A percentile compares a stretch with the other conserved stretches of the same genome.
Conservation (phyloP, 2,888 invertebrate species). For the Camponotus fellah region DNA sequence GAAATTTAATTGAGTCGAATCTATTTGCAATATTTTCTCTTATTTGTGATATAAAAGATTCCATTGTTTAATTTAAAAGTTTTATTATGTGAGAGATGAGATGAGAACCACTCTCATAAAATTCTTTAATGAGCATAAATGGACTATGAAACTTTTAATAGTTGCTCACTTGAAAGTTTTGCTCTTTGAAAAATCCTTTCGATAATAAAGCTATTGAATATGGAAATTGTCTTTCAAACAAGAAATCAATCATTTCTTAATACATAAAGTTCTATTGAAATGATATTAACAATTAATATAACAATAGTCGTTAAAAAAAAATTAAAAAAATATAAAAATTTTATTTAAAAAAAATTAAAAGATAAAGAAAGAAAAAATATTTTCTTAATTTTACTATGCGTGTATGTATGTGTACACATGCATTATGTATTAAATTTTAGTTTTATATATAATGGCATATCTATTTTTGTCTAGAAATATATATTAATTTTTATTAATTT, state of each 20-base stretch:
- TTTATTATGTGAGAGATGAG: slow-evolving; percentile 14
- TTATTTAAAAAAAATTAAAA: background rate
- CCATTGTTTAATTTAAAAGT: slow-evolving; percentile 13
- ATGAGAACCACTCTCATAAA: background rate
- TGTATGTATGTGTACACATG: background rate
- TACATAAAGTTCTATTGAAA: background rate
- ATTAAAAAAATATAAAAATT: background rate
- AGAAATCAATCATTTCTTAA: background rate
- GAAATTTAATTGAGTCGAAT: background rate
- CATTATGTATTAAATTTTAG: background rate
- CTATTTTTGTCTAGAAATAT: background rate
- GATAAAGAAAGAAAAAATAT: background rate
- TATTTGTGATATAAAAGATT: background rate
- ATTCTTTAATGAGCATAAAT: background rate
- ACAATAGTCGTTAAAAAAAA: background rate
- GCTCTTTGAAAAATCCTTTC: background rate
- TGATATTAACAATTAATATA: background rate
- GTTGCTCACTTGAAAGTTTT: slow-evolving; percentile 19
- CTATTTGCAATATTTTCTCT: background rate
- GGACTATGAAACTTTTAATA: slow-evolving; percentile 19
- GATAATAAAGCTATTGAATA: slow-evolving; percentile 8
- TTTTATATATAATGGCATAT: background rate
- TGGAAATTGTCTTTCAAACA: slow-evolving; percentile 7
- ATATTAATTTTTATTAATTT: background rate
- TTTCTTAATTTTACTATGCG: background rate